These are phyloP conservation scores for Stigmatopora nigra DNA, from an alignment of 2,113 vertebrate species.

Conservation along the genomic window DNA sequence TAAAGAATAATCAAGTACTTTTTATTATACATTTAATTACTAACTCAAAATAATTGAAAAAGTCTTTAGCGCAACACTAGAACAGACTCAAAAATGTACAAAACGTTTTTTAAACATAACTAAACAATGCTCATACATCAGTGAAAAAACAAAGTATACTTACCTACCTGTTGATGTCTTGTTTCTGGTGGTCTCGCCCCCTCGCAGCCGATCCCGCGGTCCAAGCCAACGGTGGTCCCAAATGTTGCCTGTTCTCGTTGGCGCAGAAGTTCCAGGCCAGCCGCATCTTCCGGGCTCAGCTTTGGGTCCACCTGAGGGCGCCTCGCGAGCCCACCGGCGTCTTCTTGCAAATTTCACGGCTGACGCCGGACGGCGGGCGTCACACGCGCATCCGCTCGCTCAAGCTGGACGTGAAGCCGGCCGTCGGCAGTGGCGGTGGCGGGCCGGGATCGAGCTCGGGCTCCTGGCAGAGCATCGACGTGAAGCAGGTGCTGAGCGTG, in stretches of 20 bases:
- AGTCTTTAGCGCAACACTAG: too few species aligned
- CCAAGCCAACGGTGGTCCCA: constrained; percentile 82
- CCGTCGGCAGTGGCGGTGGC: too few species aligned
- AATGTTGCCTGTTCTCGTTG: constrained; percentile 95
- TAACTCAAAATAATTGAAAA: too few species aligned
- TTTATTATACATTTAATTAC: too few species aligned
- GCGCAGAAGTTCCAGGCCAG: constrained; percentile 85
- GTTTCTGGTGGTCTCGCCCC: constrained; percentile 43
- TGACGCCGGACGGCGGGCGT: constrained; percentile 83
- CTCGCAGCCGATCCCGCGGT: constrained; percentile 80
- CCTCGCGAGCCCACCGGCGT: constrained; percentile 83
- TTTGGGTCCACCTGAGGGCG: constrained; percentile 91
- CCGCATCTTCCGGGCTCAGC: constrained; percentile 87
- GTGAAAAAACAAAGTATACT: too few species aligned
- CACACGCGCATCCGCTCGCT: constrained; percentile 90
- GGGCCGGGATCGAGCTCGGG: constrained; percentile 38
- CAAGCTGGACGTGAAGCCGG: constrained; percentile 91
- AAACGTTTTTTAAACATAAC: too few species aligned
- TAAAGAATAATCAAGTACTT: too few species aligned
- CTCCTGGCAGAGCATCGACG: constrained; percentile 97
- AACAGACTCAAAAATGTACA: too few species aligned
- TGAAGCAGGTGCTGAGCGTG: constrained; percentile 90
- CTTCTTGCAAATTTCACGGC: constrained; percentile 92
- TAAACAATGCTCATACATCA: too few species aligned
- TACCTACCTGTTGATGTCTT: neutral